phyloP scores from a whole-genome alignment of 2,113 vertebrate species.

The Tragelaphus imberbis region DNA sequence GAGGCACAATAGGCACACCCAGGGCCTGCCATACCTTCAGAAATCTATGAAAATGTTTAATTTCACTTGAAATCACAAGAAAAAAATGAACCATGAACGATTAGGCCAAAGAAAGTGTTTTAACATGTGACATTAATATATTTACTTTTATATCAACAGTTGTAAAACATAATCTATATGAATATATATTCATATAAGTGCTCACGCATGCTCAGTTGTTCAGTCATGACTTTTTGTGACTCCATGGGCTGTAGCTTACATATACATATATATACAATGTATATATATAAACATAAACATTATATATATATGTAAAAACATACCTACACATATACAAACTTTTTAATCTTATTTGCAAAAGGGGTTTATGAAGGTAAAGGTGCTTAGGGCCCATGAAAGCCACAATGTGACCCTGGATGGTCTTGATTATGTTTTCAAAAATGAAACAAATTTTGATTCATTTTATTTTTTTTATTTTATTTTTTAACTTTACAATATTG shows the following conservation, averaged over 20 bases:
- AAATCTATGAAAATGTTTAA: not conserved
- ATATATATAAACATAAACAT: not conserved
- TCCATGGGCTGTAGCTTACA: not conserved
- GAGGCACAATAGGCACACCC: not conserved
- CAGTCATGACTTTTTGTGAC: not conserved
- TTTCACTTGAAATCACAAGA: constrained; percentile 24
- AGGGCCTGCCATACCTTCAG: not conserved
- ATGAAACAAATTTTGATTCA: not conserved
- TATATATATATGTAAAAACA: not conserved
- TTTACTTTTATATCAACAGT: not conserved
- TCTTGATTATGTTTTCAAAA: not conserved
- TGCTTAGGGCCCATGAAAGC: not conserved
- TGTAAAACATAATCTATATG: not conserved
- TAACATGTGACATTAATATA: not conserved
- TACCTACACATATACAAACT: not conserved
- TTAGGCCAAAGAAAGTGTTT: not conserved
- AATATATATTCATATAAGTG: not conserved
- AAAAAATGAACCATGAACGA: not conserved
- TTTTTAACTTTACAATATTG: no score
- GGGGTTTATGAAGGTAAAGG: not conserved
- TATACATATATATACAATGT: not conserved
- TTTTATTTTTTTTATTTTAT: not conserved
- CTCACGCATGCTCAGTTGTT: not conserved
- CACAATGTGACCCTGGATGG: not conserved
- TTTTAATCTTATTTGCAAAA: not conserved